These are phyloP conservation scores for Scomber scombrus DNA, from an alignment of 2,113 vertebrate genomes.

Conservation along the genomic window DNA sequence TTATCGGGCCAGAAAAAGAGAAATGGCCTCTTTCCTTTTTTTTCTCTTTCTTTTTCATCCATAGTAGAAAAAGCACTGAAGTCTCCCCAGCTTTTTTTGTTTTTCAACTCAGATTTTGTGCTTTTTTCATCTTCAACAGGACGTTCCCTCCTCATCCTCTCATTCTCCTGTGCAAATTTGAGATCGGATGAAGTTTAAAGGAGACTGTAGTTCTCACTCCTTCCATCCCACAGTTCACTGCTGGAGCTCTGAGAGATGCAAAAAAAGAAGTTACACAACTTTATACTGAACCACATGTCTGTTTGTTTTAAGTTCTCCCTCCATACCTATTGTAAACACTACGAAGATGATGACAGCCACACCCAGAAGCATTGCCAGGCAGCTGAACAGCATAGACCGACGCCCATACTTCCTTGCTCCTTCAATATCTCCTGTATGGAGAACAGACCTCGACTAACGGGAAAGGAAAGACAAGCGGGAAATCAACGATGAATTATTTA, in stretches of 20 bases:
- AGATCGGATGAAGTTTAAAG: constrained; percentile 46
- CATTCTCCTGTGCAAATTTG: constrained; percentile 60
- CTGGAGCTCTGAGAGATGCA: constrained; percentile 49
- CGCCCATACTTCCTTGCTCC: constrained; percentile 79
- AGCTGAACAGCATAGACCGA: constrained; percentile 74
- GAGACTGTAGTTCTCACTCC: constrained; percentile 8
- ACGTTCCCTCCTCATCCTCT: constrained; percentile 15
- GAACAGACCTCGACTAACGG: constrained; percentile 74
- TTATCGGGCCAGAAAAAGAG: constrained; percentile 15
- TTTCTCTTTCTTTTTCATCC: constrained; percentile 19
- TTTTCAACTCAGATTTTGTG: constrained; percentile 63
- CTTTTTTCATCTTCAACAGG: constrained; percentile 64
- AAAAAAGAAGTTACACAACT: constrained; percentile 13
- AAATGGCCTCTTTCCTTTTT: constrained; percentile 24
- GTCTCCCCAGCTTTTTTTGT: constrained; percentile 36
- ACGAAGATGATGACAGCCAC: constrained; percentile 79
- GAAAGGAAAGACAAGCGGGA: background rate
- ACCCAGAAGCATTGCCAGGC: constrained; percentile 77
- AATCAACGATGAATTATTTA: constrained; percentile 32
- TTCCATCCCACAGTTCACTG: constrained; percentile 35
- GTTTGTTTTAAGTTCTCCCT: background rate
- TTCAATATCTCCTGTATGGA: constrained; percentile 74
- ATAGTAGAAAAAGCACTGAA: constrained; percentile 44
- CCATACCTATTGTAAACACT: constrained; percentile 85
- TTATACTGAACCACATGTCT: constrained; percentile 7